Evolutionary conservation across 1,140 invertebrate genomes (phyloP), one percentile per base, ranked within the genome.

Genomic region (Bombus waltoni): DNA sequence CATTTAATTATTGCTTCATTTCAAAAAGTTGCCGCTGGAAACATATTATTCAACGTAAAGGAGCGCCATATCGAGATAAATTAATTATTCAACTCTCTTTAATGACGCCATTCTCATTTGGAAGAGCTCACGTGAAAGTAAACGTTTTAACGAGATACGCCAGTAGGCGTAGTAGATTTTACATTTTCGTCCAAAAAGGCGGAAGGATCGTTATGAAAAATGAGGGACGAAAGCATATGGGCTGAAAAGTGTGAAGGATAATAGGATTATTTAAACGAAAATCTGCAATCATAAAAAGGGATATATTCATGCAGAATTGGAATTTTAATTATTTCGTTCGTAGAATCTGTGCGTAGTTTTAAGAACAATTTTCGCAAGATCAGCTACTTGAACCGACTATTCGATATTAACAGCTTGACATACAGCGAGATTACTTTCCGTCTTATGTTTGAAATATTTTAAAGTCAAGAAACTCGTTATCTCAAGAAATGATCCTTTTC

Each of bases 111-210:
- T 28, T 71, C 70, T 71, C 70, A 28, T n/a, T 71, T 42, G 38
- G 28, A 42, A 40, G 25, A 42, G 38, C 70, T 71, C 70, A 6
- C 28, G n/a, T 13, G 42, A n/a, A 40, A 42, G 71, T 73, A 73
- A 73, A 73, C 71, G 42, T 44, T 73, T 73, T 73, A 73, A 73
- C 42, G 71, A 73, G 71, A 22, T 22, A 32, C 42, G 71, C 71
- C 40, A 13, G 38, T 71, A 40, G 68, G 35, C 10, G 22, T 25
- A 9, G 71, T 10, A 73, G 13, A 73, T 44, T 44, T 44, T 73
- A 44, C 70, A n/a, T 72, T 73, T 73, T 44, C 28, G 28, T 71
- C 70, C 2, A 44, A 13, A 18, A 73, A 32, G 71, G 1, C 2
- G 9, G 10, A 15, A 32, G 42, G 44, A 73, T 73, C n/a, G 40